phyloP scores from a whole-genome alignment of 1,140 invertebrate species.

The Eurosta solidaginis region DNA sequence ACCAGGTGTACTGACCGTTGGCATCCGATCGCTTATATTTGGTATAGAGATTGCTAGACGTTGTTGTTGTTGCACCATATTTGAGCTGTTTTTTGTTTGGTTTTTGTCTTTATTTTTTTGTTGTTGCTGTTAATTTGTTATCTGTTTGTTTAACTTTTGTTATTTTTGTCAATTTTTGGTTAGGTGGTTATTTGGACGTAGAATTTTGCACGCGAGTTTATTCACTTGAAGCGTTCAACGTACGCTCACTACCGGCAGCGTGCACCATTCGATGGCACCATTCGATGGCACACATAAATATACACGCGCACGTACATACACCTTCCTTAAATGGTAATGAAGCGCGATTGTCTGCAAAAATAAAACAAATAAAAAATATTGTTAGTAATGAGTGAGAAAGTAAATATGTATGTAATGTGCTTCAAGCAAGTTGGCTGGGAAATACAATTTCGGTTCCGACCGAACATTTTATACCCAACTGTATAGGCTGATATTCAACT shows the following conservation, averaged over 20 bases:
- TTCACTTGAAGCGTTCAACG: conserved; percentile 20
- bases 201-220: conserved; percentile 15
- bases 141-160: background rate
- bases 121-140: background rate
- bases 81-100: background rate
- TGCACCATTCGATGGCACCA: too few species aligned
- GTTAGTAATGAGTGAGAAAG: too few species aligned
- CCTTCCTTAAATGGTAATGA: background rate
- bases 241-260: background rate
- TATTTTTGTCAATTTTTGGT: background rate
- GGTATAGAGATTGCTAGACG: conserved; percentile 1
- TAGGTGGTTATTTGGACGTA: background rate
- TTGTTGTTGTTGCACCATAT: conserved; percentile 25
- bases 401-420: background rate
- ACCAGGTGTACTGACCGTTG: background rate
- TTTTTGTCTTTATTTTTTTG: background rate
- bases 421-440: too few species aligned
- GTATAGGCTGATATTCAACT: too few species aligned
- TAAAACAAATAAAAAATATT: too few species aligned
- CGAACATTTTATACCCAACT: too few species aligned
- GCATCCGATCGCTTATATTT: conserved; percentile 1
- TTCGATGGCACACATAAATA: background rate
- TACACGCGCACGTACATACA: background rate
- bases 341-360: background rate
- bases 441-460: too few species aligned